Evolutionary conservation across 2,888 invertebrate genomes (phyloP), one percentile per base, ranked within the genome.

Genomic region (Petrolisthes cinctipes): DNA sequence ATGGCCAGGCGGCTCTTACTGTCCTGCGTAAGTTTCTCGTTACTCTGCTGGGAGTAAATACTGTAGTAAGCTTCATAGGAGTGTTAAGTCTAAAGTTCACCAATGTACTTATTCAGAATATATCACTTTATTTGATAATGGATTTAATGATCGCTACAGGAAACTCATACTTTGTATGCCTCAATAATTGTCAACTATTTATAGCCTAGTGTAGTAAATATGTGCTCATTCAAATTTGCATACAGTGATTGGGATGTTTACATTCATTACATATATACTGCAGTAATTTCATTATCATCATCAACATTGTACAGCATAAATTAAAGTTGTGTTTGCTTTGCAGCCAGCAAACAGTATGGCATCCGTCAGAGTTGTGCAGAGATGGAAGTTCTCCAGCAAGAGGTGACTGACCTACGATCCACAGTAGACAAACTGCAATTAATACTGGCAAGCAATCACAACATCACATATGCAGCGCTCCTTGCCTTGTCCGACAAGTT

Each of bases 1-100:
- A 98, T 94, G 97, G 97, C 92, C 99, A 99, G 93, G 97, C 98
- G 88, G 99, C 96, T 93, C 95, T 99, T 76, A 99, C 99, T 93
- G 99, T 99, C 11, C 94, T 97, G 92, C 95, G 96, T 96, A 92
- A 94, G 94, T 94, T 5, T 66, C 5, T 6, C 2, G 7, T 51
- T 76, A 76, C 51, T 37, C 51, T 9, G 17, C 23, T 51, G 53
- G 17, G 37, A 17, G 37, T 78, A 17, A 17, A 6, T 53, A 37
- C 17, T 14, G n/a, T 5, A 7, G 53, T 78, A 17, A 23, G 6
- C 9, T 7, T 7, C 6, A 23, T 78, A 7, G 17, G 1, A 53
- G 6, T 54, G 5, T 79, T 37, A 37, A 1, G 37, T 37, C 37
- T 37, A 37, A 37, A 37, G 37, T 37, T 37, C 37, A 37, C 37